These are phyloP conservation scores for Grammomys dolichurus DNA, from an alignment of 2,113 vertebrate genomes.

Conservation along the genomic window DNA sequence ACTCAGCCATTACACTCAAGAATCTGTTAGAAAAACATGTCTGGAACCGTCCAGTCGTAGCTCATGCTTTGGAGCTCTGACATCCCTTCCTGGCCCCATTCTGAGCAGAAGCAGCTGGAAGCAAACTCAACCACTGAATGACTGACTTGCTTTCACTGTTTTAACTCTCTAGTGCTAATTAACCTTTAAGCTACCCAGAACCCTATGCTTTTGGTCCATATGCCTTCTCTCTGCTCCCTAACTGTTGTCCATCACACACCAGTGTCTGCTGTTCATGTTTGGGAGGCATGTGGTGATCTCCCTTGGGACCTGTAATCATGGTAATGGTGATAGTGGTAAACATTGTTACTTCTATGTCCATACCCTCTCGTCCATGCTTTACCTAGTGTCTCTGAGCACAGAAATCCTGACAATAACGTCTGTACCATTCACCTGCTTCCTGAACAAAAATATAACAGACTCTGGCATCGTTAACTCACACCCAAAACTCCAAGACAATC, in stretches of 20 bases:
- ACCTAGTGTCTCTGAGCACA: neutral
- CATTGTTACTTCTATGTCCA: neutral
- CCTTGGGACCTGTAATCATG: neutral
- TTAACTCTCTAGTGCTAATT: neutral
- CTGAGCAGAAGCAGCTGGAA: conserved; percentile 5
- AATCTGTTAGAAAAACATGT: neutral
- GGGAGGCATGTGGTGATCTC: neutral
- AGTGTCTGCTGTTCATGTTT: neutral
- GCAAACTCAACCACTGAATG: neutral
- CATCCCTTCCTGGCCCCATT: neutral
- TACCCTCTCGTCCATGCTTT: neutral
- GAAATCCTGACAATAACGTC: neutral
- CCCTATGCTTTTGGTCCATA: neutral
- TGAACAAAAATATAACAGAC: neutral
- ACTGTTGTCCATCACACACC: neutral
- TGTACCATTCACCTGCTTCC: neutral
- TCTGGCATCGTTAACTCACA: neutral
- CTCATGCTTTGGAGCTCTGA: neutral
- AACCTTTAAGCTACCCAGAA: neutral
- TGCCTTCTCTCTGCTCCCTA: neutral
- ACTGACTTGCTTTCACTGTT: neutral
- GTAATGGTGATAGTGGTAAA: neutral
- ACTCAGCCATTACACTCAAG: neutral
- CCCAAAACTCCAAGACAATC: neutral
- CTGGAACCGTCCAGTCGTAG: neutral